Evolutionary conservation across 2,797 vertebrate genomes (phyloP).

Genomic region (Cyprinodon diabolis): DNA sequence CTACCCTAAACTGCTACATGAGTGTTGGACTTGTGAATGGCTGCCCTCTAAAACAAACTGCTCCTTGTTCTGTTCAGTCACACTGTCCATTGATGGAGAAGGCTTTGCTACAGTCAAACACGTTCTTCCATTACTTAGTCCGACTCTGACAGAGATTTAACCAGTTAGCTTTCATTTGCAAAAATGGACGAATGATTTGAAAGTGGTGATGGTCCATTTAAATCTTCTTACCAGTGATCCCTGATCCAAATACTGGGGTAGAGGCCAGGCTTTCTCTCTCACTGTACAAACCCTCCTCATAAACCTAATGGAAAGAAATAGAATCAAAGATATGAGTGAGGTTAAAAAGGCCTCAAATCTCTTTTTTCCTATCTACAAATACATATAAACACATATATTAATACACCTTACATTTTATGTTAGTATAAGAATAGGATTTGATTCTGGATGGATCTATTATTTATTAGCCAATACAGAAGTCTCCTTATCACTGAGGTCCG

Average conservation of each 20-base stretch:
- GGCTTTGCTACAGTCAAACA: conserved; percentile 12
- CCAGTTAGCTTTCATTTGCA: conserved; percentile 10
- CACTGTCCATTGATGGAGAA: conserved; percentile 28
- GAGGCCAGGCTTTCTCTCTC: conserved; percentile 86
- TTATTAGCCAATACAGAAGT: too few species aligned
- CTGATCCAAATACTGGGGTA: conserved; percentile 86
- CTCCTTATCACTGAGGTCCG: too few species aligned
- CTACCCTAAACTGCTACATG: conserved; percentile 50
- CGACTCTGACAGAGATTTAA: conserved; percentile 8
- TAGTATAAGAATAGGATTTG: background rate
- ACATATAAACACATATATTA: background rate
- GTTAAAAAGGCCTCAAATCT: background rate
- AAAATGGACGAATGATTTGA: conserved; percentile 16
- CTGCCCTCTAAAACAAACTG: conserved; percentile 39
- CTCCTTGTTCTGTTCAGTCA: conserved; percentile 38
- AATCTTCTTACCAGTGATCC: conserved; percentile 84
- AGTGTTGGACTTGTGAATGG: conserved; percentile 44
- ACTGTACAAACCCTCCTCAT: conserved; percentile 86
- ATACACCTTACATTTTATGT: background rate
- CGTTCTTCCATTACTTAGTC: conserved; percentile 7
- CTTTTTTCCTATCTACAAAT: too few species aligned
- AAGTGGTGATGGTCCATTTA: conserved; percentile 27
- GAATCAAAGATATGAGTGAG: conserved; percentile 10
- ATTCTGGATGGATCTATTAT: too few species aligned
- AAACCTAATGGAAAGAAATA: conserved; percentile 77